Evolutionary conservation across 2,888 invertebrate genomes (phyloP).

Genomic region (Stenoptilia bipunctidactyla): DNA sequence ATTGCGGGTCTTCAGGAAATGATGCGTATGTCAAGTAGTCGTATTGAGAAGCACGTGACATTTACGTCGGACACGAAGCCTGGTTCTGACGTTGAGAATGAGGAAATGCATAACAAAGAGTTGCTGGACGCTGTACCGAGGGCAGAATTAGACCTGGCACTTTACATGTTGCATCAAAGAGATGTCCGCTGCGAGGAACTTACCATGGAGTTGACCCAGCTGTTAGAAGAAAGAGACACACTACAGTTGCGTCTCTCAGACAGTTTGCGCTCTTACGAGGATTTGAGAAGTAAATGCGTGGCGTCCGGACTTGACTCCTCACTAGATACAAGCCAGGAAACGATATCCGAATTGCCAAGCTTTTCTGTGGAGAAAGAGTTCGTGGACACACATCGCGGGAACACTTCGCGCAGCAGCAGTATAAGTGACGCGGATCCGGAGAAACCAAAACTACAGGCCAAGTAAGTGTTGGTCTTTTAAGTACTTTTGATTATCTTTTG

Average conservation of each 20-base stretch:
- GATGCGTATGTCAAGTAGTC: slow-evolving; percentile 36
- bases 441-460: slow-evolving; percentile 56
- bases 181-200: slow-evolving; percentile 90
- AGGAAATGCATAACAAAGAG: slow-evolving; percentile 27
- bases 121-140: slow-evolving; percentile 55
- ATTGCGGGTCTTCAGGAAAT: slow-evolving; percentile 46
- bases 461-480: slow-evolving; percentile 51
- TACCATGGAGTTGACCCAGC: slow-evolving; percentile 84
- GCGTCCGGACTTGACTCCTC: slow-evolving; percentile 33
- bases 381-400: slow-evolving; percentile 45
- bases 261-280: slow-evolving; percentile 80
- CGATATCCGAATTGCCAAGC: slow-evolving; percentile 34
- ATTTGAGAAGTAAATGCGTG: slow-evolving; percentile 39
- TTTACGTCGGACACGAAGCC: slow-evolving; percentile 58
- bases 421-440: slow-evolving; percentile 51
- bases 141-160: slow-evolving; percentile 82
- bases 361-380: slow-evolving; percentile 40
- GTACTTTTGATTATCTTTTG: too few relatives aligned
- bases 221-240: slow-evolving; percentile 88
- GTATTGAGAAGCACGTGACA: slow-evolving; percentile 57
- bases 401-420: slow-evolving; percentile 51
- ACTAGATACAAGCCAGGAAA: slow-evolving; percentile 32
- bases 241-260: slow-evolving; percentile 86
- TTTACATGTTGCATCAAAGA: slow-evolving; percentile 88
- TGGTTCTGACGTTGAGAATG: slow-evolving; percentile 19